Evolutionary conservation across 2,888 invertebrate genomes (phyloP).

Genomic region (Eledona agricola): DNA sequence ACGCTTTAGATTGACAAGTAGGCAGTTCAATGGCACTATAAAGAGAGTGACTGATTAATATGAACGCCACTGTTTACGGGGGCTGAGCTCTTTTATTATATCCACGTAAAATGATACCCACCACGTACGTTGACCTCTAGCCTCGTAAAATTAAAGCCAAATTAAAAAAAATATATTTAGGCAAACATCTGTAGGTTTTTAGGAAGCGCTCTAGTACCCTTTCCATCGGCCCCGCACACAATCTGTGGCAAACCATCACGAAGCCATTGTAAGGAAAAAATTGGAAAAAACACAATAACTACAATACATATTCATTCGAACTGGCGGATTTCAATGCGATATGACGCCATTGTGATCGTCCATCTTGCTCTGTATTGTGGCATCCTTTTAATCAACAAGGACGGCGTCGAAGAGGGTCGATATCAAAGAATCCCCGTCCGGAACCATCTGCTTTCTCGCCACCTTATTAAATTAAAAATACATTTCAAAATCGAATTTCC

Average conservation of each 20-base stretch:
- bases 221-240: slow-evolving; percentile 26
- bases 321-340: slow-evolving; percentile 32
- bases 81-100: slow-evolving; percentile 23
- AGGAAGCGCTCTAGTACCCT: slow-evolving; percentile 16
- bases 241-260: slow-evolving; percentile 21
- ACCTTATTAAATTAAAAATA: slow-evolving; percentile 48
- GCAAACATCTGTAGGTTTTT: slow-evolving; percentile 21
- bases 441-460: slow-evolving; percentile 44
- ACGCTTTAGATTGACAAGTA: slow-evolving; percentile 31
- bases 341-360: slow-evolving; percentile 29
- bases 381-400: slow-evolving; percentile 31
- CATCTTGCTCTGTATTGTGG: slow-evolving; percentile 18
- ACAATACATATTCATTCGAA: slow-evolving; percentile 33
- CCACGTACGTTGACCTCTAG: slow-evolving; percentile 9
- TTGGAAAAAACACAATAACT: slow-evolving; percentile 33
- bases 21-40: slow-evolving; percentile 29
- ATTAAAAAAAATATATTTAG: too few relatives aligned
- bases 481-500: slow-evolving; percentile 34
- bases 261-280: slow-evolving; percentile 27
- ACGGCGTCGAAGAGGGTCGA: slow-evolving; percentile 24
- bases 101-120: slow-evolving; percentile 21
- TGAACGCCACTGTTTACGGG: slow-evolving; percentile 18
- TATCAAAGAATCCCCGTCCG: slow-evolving; percentile 36
- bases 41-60: slow-evolving; percentile 31
- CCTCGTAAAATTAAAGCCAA: slow-evolving; percentile 10